Percentiles rank a stretch among this genome's conserved stretches.
Conservation (phyloP, 2,797 vertebrate genomes). For the Geotrypetes seraphini region DNA sequence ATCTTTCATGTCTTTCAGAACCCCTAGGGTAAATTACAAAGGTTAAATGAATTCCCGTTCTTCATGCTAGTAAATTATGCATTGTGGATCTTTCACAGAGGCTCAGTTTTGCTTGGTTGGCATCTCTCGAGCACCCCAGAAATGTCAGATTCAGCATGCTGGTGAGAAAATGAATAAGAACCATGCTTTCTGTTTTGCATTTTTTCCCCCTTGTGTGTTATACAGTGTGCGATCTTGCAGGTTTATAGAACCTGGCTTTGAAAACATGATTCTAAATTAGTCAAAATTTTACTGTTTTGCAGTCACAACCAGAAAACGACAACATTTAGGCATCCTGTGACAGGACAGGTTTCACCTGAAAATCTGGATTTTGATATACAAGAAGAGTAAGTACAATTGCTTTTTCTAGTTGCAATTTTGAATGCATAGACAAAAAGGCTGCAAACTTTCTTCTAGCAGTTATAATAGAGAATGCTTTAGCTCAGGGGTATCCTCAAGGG, state of each 20-base stretch:
- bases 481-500: no score
- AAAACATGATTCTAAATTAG: background rate
- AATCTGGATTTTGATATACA: slow-evolving; percentile 88
- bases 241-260: no score
- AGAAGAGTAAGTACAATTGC: slow-evolving; percentile 75
- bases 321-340: slow-evolving; percentile 90
- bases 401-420: background rate
- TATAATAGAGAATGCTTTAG: no score
- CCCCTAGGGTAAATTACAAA: no score
- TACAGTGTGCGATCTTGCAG: no score
- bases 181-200: no score
- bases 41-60: no score
- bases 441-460: no score
- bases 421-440: background rate
- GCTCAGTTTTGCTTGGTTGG: slow-evolving; percentile 33
- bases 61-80: no score
- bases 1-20: no score
- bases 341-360: slow-evolving; percentile 89
- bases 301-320: slow-evolving; percentile 91
- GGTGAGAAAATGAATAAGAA: slow-evolving; percentile 20
- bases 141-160: slow-evolving; percentile 21
- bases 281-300: slow-evolving; percentile 26
- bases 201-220: no score
- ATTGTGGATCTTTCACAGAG: no score
- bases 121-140: slow-evolving; percentile 7